Base-by-base conservation (phyloP, 2,888 invertebrate genomes). In the Chromoteleia sp. region DNA sequence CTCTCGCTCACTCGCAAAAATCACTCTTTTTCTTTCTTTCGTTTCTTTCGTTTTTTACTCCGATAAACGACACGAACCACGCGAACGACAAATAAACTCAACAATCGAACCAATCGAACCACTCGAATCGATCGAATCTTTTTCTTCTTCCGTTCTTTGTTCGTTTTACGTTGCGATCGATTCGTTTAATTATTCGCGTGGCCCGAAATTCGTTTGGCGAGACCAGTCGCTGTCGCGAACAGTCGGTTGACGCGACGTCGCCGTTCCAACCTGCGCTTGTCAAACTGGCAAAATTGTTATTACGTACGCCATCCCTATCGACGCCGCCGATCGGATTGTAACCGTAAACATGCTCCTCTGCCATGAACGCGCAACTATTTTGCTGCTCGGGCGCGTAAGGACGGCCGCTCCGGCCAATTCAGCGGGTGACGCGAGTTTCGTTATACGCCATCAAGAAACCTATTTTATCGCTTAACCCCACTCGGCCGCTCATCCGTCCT, bases 1-100 rank as follows among this genome's bases (percentile, higher is more conserved):
- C 98, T 95, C 92, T 95, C 95, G 93, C 91, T 96, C 94, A 92
- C 94, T 96, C 89, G 96, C 96, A n/a, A n/a, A n/a, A n/a, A n/a
- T n/a, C n/a, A n/a, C n/a, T n/a, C n/a, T n/a, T n/a, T n/a, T n/a
- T n/a, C n/a, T n/a, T n/a, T n/a, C n/a, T n/a, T n/a, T n/a, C n/a
- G n/a, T n/a, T n/a, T n/a, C n/a, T n/a, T n/a, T n/a, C n/a, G n/a
- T n/a, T n/a, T n/a, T n/a, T n/a, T n/a, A n/a, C n/a, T n/a, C n/a
- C n/a, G n/a, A n/a, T n/a, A n/a, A n/a, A n/a, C n/a, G n/a, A n/a
- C n/a, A n/a, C n/a, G n/a, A n/a, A n/a, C n/a, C n/a, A n/a, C n/a
- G n/a, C n/a, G n/a, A n/a, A n/a, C n/a, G n/a, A n/a, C n/a, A n/a
- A n/a, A n/a, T n/a, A n/a, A n/a, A n/a, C n/a, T n/a, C n/a, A n/a